Evolutionary conservation across 2,888 invertebrate species (phyloP), one percentile per base, ranked within the genome.

Genomic region (Latrodectus elegans): DNA sequence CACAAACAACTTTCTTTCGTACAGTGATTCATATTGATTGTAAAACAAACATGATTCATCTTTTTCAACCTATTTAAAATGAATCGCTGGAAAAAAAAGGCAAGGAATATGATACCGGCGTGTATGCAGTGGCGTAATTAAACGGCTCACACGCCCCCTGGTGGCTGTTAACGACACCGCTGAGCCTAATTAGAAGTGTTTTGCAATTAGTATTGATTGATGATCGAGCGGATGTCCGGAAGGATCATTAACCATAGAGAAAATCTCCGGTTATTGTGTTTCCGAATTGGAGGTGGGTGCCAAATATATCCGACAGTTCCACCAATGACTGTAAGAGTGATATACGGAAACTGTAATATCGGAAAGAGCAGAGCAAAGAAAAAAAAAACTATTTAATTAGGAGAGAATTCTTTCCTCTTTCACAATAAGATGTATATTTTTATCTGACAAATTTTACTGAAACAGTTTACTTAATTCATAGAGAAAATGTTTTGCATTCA

Each of bases 191-290:
- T 80, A 80, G 80, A 72, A 80, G 80, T 80, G 80, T 80, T 71
- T 80, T 80, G 80, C 80, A 80, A 80, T 80, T 80, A 80, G 72
- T 80, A 80, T 80, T 80, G 80, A 80, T 80, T 71, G 80, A 80
- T 80, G 80, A 49, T 80, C 17, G 11, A 52, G 22, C 72, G 55
- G 49, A n/a, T 53, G 78, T 70, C 68, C 55, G 78, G 55, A 79
- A 71, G 78, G 17, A 80, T 80, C 80, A 80, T 80, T 80, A 80
- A 80, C 72, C 64, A 72, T 67, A 49, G 60, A 60, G 60, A 60
- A 60, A 60, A 60, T 60, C 14, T 60, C 53, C 55, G 52, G 26
- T 77, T 77, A 67, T 77, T 68, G 52, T 77, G 77, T 77, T 77
- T 76, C 76, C 11, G 17, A 60, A 38, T 38, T 38, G 38, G 38